Base-by-base conservation (phyloP, 2,113 vertebrate species). In the Empidonax alnorum region DNA sequence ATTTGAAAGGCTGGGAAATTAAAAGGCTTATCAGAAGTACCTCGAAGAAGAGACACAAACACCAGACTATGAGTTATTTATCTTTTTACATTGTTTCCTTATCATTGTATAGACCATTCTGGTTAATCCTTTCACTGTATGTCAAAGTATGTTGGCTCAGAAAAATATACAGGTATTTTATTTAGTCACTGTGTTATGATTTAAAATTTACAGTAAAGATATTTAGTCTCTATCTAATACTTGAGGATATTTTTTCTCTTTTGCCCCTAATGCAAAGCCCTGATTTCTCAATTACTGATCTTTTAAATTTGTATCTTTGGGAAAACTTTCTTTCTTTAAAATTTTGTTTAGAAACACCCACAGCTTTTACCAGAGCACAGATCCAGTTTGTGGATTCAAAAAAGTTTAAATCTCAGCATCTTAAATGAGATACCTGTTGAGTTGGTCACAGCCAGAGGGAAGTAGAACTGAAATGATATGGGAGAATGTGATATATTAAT, bases 31-130 rank as follows among this genome's bases (percentile, higher is more conserved):
- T 44, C 30, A 63, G 71, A 49, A 67, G 8, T 2, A 10, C 30
- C 62, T 89, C 20, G 1, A 18, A 53, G 58, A 28, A 2, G 30
- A 35, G 23, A 14, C 2, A 6, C 25, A 39, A 75, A 21, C n/a
- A 37, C 10, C 12, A 37, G 69, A 2, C 18, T 11, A 2, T 2
- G 23, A 12, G 10, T 39, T 59, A 16, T 31, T 77, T 20, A 5
- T 28, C 18, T 75, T 68, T 37, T 55, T 5, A 4, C 22, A 1
- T 9, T 1, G 0, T 24, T 62, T 53, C 27, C 10, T 30, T 63
- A 28, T 18, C 6, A 0, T 7, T n/a, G 25, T n/a, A 10, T 28
- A 44, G 59, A 30, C 7, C 2, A 0, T 44, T 79, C 11, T 12
- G 22, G 22, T 52, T 33, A 15, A 77, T 19, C 12, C 24, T 73